Percentiles rank a stretch among this genome's conserved stretches.
These are phyloP conservation scores for Andrena haemorrhoa DNA, from an alignment of 2,888 invertebrate genomes.

Conservation along the genomic window DNA sequence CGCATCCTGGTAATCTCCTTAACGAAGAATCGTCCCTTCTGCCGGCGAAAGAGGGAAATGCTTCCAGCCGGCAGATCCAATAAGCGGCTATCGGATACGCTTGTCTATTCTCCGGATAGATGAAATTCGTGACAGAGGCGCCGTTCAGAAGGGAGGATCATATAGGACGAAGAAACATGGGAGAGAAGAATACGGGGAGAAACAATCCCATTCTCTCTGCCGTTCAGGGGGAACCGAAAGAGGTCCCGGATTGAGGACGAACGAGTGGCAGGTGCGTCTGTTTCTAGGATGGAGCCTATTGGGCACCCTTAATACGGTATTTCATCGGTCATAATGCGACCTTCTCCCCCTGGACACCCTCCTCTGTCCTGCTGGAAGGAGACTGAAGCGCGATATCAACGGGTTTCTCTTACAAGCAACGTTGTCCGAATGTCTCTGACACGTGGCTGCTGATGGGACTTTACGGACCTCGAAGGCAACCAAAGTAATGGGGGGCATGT, in stretches of 20 bases:
- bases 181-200: constrained; percentile 51
- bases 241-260: constrained; percentile 57
- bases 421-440: neutral
- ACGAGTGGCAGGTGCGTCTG: constrained; percentile 72
- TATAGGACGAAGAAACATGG: neutral
- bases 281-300: constrained; percentile 58
- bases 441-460: neutral
- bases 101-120: constrained; percentile 74
- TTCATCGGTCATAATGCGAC: constrained; percentile 78
- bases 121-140: constrained; percentile 70
- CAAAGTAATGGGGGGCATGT: too few relatives aligned
- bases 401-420: constrained; percentile 23
- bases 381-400: constrained; percentile 43
- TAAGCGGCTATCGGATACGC: constrained; percentile 74
- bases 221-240: constrained; percentile 28
- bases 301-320: constrained; percentile 77
- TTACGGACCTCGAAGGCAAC: neutral
- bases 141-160: constrained; percentile 15
- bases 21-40: constrained; percentile 68
- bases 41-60: constrained; percentile 36
- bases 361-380: constrained; percentile 49
- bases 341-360: constrained; percentile 32
- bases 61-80: constrained; percentile 68
- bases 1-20: constrained; percentile 67
- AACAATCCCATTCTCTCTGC: constrained; percentile 62